Percentiles rank a stretch among this genome's conserved stretches.
These are phyloP conservation scores for Brachionus rotundiformis DNA, from an alignment of 1,140 invertebrate genomes.

Conservation along the genomic window DNA sequence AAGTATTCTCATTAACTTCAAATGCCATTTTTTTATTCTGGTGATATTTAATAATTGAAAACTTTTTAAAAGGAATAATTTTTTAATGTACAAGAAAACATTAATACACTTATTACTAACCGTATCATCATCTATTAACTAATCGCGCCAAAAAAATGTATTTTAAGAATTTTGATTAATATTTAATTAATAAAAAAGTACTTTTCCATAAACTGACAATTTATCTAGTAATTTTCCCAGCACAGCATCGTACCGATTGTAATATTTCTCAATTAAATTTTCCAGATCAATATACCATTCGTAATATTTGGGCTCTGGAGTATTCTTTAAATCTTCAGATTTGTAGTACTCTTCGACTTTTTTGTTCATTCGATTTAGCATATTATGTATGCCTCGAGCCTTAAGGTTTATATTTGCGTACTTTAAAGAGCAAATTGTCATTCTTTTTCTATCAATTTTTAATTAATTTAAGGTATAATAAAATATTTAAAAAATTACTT, in stretches of 20 bases:
- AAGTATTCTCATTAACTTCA: too few relatives aligned
- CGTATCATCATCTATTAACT: neutral
- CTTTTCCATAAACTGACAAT: conserved; percentile 19
- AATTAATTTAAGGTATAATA: neutral
- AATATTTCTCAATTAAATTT: conserved; percentile 30
- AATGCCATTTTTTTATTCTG: too few relatives aligned
- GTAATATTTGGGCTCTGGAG: conserved; percentile 37
- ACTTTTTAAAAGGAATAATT: neutral
- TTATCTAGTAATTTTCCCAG: conserved; percentile 28
- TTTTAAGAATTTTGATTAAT: neutral
- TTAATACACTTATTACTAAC: neutral
- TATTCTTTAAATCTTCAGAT: neutral
- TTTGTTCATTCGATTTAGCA: neutral
- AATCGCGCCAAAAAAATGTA: neutral
- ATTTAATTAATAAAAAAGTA: neutral
- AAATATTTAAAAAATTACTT: neutral
- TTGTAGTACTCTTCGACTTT: conserved; percentile 10
- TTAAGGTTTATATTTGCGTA: conserved; percentile 1
- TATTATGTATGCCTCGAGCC: neutral
- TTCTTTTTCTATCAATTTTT: conserved; percentile 1
- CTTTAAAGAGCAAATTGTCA: conserved; percentile 16
- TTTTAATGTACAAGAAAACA: neutral
- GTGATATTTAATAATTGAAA: too few relatives aligned
- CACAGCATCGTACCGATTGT: conserved; percentile 14
- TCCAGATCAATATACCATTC: conserved; percentile 16